These are phyloP conservation scores for Neotoma lepida DNA, from an alignment of 2,113 vertebrate species.

Conservation along the genomic window DNA sequence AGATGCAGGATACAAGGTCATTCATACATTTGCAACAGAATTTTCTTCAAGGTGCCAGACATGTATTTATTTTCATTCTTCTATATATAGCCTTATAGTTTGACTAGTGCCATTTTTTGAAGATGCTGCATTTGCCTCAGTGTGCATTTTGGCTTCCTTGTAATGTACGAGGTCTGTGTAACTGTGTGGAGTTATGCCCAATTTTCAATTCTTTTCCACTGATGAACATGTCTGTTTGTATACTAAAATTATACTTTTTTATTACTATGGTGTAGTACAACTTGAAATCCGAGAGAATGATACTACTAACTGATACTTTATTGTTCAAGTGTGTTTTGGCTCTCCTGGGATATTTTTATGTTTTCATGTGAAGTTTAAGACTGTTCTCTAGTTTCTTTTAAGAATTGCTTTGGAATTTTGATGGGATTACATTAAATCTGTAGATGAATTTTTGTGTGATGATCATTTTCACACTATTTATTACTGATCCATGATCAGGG, in stretches of 20 bases:
- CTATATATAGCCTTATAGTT: not conserved
- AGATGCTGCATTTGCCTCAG: not conserved
- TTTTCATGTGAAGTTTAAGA: not conserved
- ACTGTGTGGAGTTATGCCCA: not conserved
- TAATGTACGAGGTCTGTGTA: not conserved
- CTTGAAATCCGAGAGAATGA: not conserved
- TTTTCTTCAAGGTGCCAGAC: not conserved
- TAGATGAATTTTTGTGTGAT: not conserved
- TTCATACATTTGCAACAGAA: not conserved
- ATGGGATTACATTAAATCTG: not conserved
- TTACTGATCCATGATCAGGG: not conserved
- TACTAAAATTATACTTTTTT: not conserved
- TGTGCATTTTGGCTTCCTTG: not conserved
- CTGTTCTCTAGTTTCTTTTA: not conserved
- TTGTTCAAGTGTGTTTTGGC: not conserved
- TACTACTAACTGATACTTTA: not conserved
- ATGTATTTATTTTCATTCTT: not conserved
- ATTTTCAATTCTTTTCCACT: not conserved
- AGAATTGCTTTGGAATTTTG: not conserved
- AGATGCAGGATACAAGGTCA: not conserved
- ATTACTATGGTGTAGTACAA: not conserved
- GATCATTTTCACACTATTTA: not conserved
- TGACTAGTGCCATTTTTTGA: not conserved
- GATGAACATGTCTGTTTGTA: not conserved
- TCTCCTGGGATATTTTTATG: not conserved